Percentiles rank a stretch among this genome's conserved stretches.
These are phyloP conservation scores for Acyrthosiphon pisum DNA, from an alignment of 1,140 invertebrate species.

Conservation along the genomic window DNA sequence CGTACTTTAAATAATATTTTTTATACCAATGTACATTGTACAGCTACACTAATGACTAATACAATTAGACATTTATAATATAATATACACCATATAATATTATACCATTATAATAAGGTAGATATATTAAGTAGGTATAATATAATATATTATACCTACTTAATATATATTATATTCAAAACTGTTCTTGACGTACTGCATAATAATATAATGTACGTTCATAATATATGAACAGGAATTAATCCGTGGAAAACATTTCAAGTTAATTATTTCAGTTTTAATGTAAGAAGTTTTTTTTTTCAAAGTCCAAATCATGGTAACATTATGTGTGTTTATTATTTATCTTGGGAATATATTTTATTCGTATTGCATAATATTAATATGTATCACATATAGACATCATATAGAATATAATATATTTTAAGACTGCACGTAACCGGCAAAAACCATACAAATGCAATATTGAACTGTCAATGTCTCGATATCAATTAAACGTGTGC, in stretches of 20 bases:
- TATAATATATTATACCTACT: no score
- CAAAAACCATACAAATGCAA: conserved; percentile 9
- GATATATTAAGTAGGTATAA: not conserved
- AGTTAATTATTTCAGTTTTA: not conserved
- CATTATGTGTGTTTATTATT: not conserved
- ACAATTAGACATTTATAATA: not conserved
- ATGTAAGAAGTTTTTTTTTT: not conserved
- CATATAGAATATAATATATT: not conserved
- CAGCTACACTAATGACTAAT: not conserved
- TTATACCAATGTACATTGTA: no score
- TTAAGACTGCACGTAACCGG: not conserved
- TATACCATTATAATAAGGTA: no score
- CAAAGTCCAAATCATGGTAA: not conserved
- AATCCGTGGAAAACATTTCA: not conserved
- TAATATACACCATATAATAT: no score
- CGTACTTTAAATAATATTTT: not conserved
- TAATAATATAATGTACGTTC: no score
- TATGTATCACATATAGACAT: not conserved
- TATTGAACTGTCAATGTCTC: conserved; percentile 13
- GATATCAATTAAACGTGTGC: not conserved
- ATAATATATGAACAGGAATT: not conserved
- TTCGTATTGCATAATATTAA: not conserved
- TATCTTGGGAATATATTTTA: not conserved
- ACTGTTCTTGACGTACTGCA: no score
- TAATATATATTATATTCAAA: no score